Conservation (phyloP, 2,113 vertebrate species). For the Suricata suricatta region DNA sequence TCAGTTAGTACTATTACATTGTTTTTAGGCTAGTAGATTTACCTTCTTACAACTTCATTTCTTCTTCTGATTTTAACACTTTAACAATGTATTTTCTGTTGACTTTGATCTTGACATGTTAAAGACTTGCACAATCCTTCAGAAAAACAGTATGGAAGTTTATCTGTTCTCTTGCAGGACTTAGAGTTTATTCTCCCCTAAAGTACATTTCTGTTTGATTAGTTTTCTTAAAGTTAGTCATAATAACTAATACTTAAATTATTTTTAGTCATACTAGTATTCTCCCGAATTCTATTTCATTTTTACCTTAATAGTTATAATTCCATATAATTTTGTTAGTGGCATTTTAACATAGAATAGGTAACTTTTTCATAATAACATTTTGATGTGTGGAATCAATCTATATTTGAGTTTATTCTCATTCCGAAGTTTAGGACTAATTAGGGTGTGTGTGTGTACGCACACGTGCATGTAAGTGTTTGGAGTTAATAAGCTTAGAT, state of each 20-base stretch:
- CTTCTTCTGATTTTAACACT: not conserved
- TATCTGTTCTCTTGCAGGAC: not conserved
- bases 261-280: not conserved
- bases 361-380: not conserved
- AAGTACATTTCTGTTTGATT: not conserved
- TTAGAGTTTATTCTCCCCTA: not conserved
- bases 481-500: conserved; percentile 87
- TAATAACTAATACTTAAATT: conserved; percentile 9
- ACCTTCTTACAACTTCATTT: not conserved
- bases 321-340: not conserved
- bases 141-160: not conserved
- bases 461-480: conserved; percentile 69
- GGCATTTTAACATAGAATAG: not conserved
- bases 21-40: not conserved
- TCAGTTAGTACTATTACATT: not conserved
- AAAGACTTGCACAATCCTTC: not conserved
- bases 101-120: not conserved
- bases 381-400: conserved; percentile 52
- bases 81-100: conserved; percentile 1
- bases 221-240: not conserved
- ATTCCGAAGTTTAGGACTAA: conserved; percentile 81
- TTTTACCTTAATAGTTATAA: conserved; percentile 48
- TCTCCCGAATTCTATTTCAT: not conserved
- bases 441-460: conserved; percentile 73
- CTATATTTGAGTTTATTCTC: conserved; percentile 75